Evolutionary conservation across 2,113 vertebrate species (phyloP).

Genomic region (Pandion haliaetus): DNA sequence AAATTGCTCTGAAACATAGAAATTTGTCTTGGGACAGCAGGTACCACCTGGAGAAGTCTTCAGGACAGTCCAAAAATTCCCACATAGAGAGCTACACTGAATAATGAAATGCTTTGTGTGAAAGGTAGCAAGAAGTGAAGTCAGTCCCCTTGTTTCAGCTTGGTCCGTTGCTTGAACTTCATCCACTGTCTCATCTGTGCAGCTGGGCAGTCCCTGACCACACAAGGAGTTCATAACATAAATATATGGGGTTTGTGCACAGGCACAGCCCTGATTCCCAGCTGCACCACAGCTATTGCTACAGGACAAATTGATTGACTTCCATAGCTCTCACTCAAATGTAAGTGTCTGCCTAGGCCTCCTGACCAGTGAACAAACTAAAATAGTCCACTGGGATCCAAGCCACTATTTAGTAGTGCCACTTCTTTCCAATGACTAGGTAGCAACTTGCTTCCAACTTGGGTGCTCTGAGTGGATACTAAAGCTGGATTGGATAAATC

Average conservation of each 20-base stretch:
- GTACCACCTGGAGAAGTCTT: accelerated
- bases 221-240: not conserved
- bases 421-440: not conserved
- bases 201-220: not conserved
- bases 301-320: not conserved
- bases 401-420: not conserved
- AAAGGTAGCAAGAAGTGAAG: not conserved
- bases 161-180: not conserved
- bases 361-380: not conserved
- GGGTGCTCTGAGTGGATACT: not conserved
- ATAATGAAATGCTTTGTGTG: not conserved
- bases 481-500: not conserved
- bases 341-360: not conserved
- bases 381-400: not conserved
- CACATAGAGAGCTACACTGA: not conserved
- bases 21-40: not conserved
- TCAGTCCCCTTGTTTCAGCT: not conserved
- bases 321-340: not conserved
- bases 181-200: not conserved
- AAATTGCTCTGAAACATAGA: not conserved
- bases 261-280: not conserved
- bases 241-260: accelerated
- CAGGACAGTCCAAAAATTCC: not conserved
- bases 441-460: not conserved
- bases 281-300: not conserved